A percentile compares a stretch with the other conserved stretches of the same genome.
Conservation (phyloP, 2,888 invertebrate species). For the Crossocerus cetratus region DNA sequence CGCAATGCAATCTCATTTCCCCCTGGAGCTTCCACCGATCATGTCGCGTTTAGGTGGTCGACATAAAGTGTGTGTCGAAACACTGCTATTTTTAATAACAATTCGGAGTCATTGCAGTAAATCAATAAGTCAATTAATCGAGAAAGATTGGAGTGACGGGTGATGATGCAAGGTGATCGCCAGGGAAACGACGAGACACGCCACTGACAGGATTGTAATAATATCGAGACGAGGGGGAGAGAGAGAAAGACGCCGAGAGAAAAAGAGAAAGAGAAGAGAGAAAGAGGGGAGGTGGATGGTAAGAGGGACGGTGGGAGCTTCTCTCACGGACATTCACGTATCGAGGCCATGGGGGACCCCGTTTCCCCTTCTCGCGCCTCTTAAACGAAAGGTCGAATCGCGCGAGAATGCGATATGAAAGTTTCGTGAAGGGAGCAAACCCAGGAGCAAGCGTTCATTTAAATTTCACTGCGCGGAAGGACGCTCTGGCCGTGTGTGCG, state of each 20-base stretch:
- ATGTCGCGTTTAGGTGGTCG: no score
- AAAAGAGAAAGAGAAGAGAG: constrained; percentile 8
- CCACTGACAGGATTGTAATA: constrained; percentile 19
- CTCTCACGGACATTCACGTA: constrained; percentile 55
- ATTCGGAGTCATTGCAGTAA: no score
- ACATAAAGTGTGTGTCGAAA: no score
- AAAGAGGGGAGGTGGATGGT: constrained; percentile 19
- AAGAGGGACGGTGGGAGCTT: constrained; percentile 34
- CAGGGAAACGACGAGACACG: constrained; percentile 9
- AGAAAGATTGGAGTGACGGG: no score
- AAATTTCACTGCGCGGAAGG: constrained; percentile 58
- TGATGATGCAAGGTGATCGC: background rate
- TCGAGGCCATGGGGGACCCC: constrained; percentile 53
- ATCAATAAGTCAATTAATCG: no score
- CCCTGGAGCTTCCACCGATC: no score
- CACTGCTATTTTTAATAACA: no score
- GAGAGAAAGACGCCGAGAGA: constrained; percentile 13
- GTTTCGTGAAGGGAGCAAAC: constrained; percentile 60
- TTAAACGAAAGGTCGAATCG: constrained; percentile 59
- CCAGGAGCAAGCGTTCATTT: constrained; percentile 41
- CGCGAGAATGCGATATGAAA: constrained; percentile 63
- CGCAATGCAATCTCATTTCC: no score
- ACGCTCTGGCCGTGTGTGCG: constrained; percentile 14
- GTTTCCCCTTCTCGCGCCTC: constrained; percentile 28
- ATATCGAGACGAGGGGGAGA: background rate